Evolutionary conservation across 2,113 vertebrate genomes (phyloP).

Genomic region (Calonectris borealis): DNA sequence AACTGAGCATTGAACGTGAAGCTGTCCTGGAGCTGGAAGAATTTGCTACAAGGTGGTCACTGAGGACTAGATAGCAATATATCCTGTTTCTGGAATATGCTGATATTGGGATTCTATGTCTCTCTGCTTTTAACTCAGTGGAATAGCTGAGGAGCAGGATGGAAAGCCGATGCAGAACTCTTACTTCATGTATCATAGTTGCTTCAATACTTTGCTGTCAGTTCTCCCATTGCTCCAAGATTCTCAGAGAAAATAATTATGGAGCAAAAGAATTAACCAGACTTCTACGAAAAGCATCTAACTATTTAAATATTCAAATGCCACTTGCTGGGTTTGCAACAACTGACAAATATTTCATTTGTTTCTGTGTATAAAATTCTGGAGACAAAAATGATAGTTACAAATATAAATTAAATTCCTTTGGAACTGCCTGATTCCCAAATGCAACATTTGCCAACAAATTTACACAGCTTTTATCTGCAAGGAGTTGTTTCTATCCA

Average conservation of each 20-base stretch:
- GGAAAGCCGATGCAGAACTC: not conserved
- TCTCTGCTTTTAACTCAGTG: not conserved
- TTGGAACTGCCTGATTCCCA: not conserved
- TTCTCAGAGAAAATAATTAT: not conserved
- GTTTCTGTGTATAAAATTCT: not conserved
- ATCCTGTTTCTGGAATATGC: not conserved
- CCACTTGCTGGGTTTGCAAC: not conserved
- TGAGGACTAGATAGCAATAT: not conserved
- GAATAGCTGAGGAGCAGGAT: not conserved
- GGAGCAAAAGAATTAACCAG: not conserved
- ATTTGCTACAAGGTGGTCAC: not conserved
- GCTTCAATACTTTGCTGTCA: not conserved
- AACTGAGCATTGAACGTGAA: not conserved
- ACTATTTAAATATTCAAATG: not conserved
- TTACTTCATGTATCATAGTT: not conserved
- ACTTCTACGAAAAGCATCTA: not conserved
- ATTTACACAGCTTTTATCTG: not conserved
- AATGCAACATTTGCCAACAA: not conserved
- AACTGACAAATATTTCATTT: not conserved
- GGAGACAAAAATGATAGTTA: not conserved
- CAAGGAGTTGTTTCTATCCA: not conserved
- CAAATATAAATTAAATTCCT: not conserved
- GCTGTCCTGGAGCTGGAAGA: not conserved
- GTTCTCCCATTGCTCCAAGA: not conserved
- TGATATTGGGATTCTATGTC: not conserved